A percentile compares a stretch with the other conserved stretches of the same genome.
These are phyloP conservation scores for Margarornis squamiger DNA, from an alignment of 2,797 vertebrate genomes.

Conservation along the genomic window DNA sequence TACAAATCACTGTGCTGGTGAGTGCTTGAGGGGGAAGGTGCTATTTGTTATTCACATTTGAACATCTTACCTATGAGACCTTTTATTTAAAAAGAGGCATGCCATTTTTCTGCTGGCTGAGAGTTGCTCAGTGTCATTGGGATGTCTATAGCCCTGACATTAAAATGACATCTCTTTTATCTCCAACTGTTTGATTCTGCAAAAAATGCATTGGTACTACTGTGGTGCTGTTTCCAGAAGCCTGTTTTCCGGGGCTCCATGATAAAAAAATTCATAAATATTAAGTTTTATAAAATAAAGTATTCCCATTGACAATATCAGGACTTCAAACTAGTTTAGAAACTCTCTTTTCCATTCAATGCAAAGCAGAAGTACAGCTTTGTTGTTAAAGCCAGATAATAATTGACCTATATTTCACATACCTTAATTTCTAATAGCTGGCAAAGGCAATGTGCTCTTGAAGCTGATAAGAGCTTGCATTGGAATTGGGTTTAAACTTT, in stretches of 20 bases:
- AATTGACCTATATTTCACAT: constrained; percentile 32
- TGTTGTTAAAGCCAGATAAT: constrained; percentile 1
- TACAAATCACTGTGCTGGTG: background rate
- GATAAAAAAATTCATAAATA: background rate
- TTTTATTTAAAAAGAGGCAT: background rate
- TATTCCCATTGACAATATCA: background rate
- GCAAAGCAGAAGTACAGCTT: background rate
- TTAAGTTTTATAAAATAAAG: background rate
- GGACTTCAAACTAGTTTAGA: background rate
- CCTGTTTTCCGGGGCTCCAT: background rate
- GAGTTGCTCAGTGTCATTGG: background rate
- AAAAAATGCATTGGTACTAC: background rate
- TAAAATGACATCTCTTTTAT: background rate
- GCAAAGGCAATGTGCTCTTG: background rate
- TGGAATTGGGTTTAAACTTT: background rate
- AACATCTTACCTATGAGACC: background rate
- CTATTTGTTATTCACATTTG: background rate
- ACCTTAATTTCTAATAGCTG: background rate
- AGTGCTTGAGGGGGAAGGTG: background rate
- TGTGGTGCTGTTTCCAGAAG: background rate
- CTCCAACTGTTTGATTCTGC: background rate
- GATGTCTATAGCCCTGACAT: background rate
- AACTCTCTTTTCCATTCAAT: background rate
- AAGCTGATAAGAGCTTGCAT: background rate
- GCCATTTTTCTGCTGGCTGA: background rate